phyloP scores from a whole-genome alignment of 2,888 invertebrate genomes.

The Napeogenes inachia region DNA sequence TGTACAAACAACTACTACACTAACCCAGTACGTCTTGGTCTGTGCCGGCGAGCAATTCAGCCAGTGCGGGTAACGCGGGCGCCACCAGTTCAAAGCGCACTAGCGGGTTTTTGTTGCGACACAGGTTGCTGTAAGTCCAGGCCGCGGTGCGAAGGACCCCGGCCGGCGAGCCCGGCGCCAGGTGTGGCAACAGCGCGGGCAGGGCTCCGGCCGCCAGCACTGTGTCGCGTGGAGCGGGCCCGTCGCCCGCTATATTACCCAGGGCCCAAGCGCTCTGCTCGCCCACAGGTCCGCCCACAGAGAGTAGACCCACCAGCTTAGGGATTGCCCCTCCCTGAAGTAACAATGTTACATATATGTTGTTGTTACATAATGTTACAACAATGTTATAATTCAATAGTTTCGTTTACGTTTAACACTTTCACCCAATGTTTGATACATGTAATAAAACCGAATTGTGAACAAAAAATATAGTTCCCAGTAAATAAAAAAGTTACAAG shows the following conservation, averaged over 20 bases:
- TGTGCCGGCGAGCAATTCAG: conserved; percentile 81
- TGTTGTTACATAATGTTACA: too few species aligned
- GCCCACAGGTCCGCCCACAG: conserved; percentile 85
- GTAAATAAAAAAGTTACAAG: too few species aligned
- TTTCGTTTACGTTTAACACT: too few species aligned
- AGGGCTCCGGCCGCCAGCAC: conserved; percentile 86
- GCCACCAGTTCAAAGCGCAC: conserved; percentile 87
- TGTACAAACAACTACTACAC: conserved; percentile 13
- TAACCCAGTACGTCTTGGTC: conserved; percentile 88
- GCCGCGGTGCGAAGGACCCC: conserved; percentile 88
- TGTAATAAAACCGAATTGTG: too few species aligned
- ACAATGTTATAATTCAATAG: too few species aligned
- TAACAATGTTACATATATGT: background rate
- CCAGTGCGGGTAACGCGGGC: conserved; percentile 85
- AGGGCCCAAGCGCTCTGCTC: conserved; percentile 98
- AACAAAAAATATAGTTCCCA: too few species aligned
- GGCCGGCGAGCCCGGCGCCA: conserved; percentile 65
- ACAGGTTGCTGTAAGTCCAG: conserved; percentile 96
- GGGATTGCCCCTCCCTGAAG: conserved; percentile 88
- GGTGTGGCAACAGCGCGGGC: conserved; percentile 81
- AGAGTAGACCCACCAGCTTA: conserved; percentile 84
- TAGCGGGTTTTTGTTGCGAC: conserved; percentile 93
- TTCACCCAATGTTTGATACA: too few species aligned
- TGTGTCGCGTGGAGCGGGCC: conserved; percentile 86
- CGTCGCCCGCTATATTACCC: conserved; percentile 98